Base-by-base conservation (phyloP, 1,140 invertebrate species). In the Pteromalus puparum region DNA sequence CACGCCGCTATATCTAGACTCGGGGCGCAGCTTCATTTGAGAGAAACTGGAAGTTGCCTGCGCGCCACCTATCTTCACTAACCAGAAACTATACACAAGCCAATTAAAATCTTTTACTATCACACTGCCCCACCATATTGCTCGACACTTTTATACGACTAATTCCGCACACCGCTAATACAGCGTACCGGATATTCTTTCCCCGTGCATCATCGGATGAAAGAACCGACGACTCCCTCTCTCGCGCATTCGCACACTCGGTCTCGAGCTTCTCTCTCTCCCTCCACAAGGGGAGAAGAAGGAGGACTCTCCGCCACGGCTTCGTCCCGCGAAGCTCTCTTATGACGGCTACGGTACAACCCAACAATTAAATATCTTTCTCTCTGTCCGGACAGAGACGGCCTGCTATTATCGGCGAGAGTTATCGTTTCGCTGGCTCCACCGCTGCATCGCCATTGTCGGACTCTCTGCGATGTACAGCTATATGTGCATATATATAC, bases 341-440 rank as follows among this genome's bases (percentile, higher is more conserved):
- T 89, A 90, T 91, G 90, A 90, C 89, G 90, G 87, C 87, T 89
- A 81, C 80, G 78, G 87, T 77, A 86, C 89, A 90, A 90, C 90
- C 90, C 87, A 91, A 90, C 90, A 91, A 91, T 91, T 91, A 91
- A 91, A 91, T 90, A 89, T 88, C 87, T 89, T 87, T 89, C 87
- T 86, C 76, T 83, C 83, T 87, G 83, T 78, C 83, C 46, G 82
- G 53, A 88, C 86, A 89, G 88, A 88, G 89, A 90, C 89, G 89
- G 88, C 84, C 89, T 90, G 89, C 89, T 88, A 91, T 91, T 91
- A 91, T 91, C 90, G 87, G 87, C 89, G 90, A 91, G 90, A 91
- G 90, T 91, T 91, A 91, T 91, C 89, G 90, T 91, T 90, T 90
- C 89, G 86, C 77, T 73, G 74, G 80, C 75, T 86, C 82, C 81